These are phyloP conservation scores for Tetragonula clypearis DNA, from an alignment of 1,140 invertebrate species.

Conservation along the genomic window DNA sequence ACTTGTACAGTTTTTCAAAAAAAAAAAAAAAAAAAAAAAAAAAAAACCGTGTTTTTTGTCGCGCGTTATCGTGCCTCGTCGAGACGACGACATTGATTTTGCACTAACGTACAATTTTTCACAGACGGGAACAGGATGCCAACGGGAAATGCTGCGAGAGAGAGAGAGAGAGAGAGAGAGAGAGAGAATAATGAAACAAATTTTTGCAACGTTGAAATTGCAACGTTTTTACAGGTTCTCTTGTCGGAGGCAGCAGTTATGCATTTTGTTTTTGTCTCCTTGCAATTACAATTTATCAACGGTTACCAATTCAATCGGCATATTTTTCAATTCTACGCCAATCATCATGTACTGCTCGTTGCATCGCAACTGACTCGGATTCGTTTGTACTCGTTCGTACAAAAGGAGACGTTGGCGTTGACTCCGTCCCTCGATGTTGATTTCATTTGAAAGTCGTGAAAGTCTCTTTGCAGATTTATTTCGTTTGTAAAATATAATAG, in stretches of 20 bases:
- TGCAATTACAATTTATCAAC: neutral
- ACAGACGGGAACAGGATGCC: neutral
- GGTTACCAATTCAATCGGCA: neutral
- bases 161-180: neutral
- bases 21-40: too few relatives aligned
- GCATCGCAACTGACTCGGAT: neutral
- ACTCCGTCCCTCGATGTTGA: neutral
- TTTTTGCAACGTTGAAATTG: slow-evolving; percentile 6
- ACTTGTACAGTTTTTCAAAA: too few relatives aligned
- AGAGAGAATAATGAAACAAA: neutral
- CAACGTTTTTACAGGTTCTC: slow-evolving; percentile 25
- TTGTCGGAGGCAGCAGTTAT: neutral
- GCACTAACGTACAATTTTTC: slow-evolving; percentile 1
- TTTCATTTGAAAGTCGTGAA: neutral
- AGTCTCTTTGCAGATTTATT: neutral
- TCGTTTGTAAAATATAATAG: too few relatives aligned
- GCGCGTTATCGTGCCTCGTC: neutral
- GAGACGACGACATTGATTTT: neutral
- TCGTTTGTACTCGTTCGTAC: neutral
- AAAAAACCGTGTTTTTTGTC: neutral
- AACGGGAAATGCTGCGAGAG: neutral
- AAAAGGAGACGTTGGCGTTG: neutral
- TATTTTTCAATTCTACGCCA: neutral
- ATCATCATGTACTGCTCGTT: neutral
- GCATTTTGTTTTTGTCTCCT: neutral